Base-by-base conservation (phyloP, 1,140 invertebrate genomes). In the Formica exsecta region DNA sequence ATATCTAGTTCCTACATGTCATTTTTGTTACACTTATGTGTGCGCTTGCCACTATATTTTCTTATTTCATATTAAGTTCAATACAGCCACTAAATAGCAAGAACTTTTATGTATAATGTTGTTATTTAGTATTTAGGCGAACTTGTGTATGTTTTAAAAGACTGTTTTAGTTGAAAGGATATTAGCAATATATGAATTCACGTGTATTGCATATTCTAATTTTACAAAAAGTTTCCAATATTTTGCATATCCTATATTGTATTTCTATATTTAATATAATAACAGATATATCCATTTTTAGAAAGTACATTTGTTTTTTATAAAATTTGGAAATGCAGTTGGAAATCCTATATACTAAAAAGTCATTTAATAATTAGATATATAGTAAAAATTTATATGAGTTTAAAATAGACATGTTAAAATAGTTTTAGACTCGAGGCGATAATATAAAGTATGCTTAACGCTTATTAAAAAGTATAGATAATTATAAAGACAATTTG, bases 1-100 rank as follows among this genome's bases (percentile, higher is more conserved):
- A 90, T 70, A 87, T 87, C 41, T 90, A 90, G 70, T 75, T 79
- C 44, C 76, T 90, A 57, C 85, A 76, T 90, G 89, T 89, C 73
- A 62, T 68, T 90, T 84, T 75, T 51, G 86, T 85, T 90, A 90
- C 38, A 87, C 85, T 87, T 86, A 77, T 90, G 44, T 48, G 44
- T 48, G 71, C 22, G 22, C 81, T 89, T 90, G 89, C 80, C 62
- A 75, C 51, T 85, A 76, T 71, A 75, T 61, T 84, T 87, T 85
- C 32, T 80, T 65, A 61, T 62, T 80, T 89, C 62, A 65, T 48
- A 29, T 81, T 19, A 86, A 73, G n/a, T 79, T 79, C 68, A 19
- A 57, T 88, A 88, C 38, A 48, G 68, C 38, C 25, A 73, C 11
- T 73, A 38, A 81, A 73, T 73, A 81, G 79, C 54, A 73, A 70